A percentile compares a stretch with the other conserved stretches of the same genome.
Evolutionary conservation across 2,888 invertebrate genomes (phyloP).

Genomic region (Apotomis betuletana): DNA sequence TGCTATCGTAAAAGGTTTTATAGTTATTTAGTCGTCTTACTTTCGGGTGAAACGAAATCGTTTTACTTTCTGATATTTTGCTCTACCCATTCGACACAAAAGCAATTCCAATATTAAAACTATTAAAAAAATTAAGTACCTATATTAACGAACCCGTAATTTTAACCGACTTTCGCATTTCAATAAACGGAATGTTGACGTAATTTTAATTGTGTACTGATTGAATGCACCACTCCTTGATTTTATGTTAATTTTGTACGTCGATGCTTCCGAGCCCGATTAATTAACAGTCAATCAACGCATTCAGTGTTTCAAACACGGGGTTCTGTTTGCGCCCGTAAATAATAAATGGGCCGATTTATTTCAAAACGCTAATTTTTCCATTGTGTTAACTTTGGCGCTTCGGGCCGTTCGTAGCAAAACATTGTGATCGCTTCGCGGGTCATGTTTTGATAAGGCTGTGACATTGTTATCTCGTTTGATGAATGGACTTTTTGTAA

Average conservation of each 20-base stretch:
- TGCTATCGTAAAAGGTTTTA: too few species aligned
- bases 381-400: constrained; percentile 73
- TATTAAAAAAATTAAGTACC: too few species aligned
- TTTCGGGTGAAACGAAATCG: too few species aligned
- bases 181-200: constrained; percentile 8
- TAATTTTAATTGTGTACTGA: constrained; percentile 17
- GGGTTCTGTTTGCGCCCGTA: constrained; percentile 37
- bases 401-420: constrained; percentile 65
- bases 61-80: too few species aligned
- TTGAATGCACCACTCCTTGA: constrained; percentile 24
- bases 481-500: constrained; percentile 81
- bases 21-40: too few species aligned
- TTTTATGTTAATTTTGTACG: constrained; percentile 23
- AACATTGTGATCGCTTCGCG: constrained; percentile 78
- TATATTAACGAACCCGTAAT: not conserved
- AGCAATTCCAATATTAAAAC: too few species aligned
- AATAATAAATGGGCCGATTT: constrained; percentile 69
- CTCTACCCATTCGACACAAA: too few species aligned
- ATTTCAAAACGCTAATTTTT: constrained; percentile 66
- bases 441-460: constrained; percentile 80
- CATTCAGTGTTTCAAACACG: constrained; percentile 49
- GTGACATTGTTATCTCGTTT: constrained; percentile 80
- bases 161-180: not conserved
- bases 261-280: constrained; percentile 17
- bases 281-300: constrained; percentile 24